phyloP scores from a whole-genome alignment of 1,140 invertebrate genomes.

The Hydropsyche tenuis region DNA sequence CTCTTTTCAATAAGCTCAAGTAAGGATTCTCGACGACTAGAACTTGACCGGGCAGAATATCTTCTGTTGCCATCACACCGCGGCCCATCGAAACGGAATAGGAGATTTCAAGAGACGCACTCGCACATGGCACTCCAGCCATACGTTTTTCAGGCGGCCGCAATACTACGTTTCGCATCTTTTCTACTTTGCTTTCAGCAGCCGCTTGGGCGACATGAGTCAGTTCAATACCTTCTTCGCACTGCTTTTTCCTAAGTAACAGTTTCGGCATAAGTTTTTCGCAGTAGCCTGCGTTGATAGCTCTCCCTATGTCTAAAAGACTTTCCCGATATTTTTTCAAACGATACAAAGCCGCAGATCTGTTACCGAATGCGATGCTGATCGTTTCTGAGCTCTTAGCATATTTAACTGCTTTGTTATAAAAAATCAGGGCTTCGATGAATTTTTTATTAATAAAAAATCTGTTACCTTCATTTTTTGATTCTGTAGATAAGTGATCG shows the following conservation, averaged over 20 bases:
- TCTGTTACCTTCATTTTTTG: neutral
- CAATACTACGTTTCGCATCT: neutral
- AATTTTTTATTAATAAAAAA: conserved; percentile 55
- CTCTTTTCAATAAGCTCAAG: conserved; percentile 69
- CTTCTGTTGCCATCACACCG: conserved; percentile 68
- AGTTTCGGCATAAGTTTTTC: conserved; percentile 63
- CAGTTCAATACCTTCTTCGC: conserved; percentile 58
- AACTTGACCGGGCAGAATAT: conserved; percentile 78
- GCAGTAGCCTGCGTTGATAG: conserved; percentile 62
- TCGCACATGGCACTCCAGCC: conserved; percentile 64
- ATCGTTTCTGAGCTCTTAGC: conserved; percentile 65
- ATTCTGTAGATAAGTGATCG: neutral
- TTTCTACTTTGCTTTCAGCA: too few species aligned
- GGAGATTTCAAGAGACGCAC: conserved; percentile 66
- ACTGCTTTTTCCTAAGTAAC: conserved; percentile 60
- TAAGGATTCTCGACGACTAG: conserved; percentile 81
- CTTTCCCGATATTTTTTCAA: conserved; percentile 68
- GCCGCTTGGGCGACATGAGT: too few species aligned
- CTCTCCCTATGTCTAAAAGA: conserved; percentile 64
- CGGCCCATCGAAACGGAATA: conserved; percentile 67
- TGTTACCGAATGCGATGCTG: conserved; percentile 70
- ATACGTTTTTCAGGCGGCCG: neutral
- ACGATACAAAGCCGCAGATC: conserved; percentile 72
- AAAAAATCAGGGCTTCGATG: conserved; percentile 64
- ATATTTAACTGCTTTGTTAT: conserved; percentile 68